Evolutionary conservation across 1,140 invertebrate genomes (phyloP).

Genomic region (Acromyrmex charruanus): DNA sequence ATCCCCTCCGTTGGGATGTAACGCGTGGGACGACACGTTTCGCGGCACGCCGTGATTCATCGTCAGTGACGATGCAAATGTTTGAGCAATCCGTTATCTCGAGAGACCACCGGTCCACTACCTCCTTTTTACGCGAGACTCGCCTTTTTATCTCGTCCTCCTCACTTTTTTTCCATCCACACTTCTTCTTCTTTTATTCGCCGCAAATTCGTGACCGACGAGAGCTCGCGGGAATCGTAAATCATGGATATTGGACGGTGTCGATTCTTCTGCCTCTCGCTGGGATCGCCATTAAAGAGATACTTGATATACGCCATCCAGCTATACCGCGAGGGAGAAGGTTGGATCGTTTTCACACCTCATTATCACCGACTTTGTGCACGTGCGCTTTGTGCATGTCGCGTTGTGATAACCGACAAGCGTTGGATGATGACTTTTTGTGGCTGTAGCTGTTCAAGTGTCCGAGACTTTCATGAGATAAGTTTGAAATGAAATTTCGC

Average conservation of each 20-base stretch:
- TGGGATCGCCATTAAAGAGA: slow-evolving; percentile 62
- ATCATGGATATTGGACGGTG: slow-evolving; percentile 61
- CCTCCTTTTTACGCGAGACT: not conserved
- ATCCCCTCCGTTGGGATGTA: not conserved
- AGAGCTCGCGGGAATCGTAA: slow-evolving; percentile 58
- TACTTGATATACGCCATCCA: slow-evolving; percentile 61
- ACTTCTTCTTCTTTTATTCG: slow-evolving; percentile 4
- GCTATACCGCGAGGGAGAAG: not conserved
- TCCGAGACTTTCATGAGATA: not conserved
- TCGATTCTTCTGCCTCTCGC: slow-evolving; percentile 54
- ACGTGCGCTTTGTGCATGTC: not conserved
- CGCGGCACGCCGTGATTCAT: slow-evolving; percentile 38
- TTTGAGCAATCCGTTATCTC: slow-evolving; percentile 53
- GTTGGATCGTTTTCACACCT: slow-evolving; percentile 64
- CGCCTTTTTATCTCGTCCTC: not conserved
- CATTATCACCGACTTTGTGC: slow-evolving; percentile 60
- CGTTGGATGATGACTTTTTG: not conserved
- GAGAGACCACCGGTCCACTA: slow-evolving; percentile 37
- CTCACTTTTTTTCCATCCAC: slow-evolving; percentile 42
- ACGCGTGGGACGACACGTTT: slow-evolving; percentile 14
- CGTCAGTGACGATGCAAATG: slow-evolving; percentile 47
- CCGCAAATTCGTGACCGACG: slow-evolving; percentile 61
- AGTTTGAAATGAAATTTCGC: not conserved
- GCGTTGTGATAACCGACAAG: slow-evolving; percentile 15
- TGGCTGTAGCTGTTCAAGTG: not conserved